Evolutionary conservation across 2,888 invertebrate genomes (phyloP), one percentile per base, ranked within the genome.

Genomic region (Tipula confusa): DNA sequence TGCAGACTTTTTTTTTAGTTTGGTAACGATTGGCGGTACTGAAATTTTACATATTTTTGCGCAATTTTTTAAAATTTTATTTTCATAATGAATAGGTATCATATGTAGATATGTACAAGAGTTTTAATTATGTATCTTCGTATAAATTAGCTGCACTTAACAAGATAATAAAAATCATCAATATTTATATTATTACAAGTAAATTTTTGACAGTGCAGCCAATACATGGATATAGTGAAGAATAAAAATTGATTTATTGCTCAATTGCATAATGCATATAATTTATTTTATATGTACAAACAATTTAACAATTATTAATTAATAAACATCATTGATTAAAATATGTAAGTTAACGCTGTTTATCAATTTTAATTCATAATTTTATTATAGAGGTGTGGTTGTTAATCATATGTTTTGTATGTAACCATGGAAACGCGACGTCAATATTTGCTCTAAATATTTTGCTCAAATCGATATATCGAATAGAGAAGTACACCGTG

Each of bases 391-490:
- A 82, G 82, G 82, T 36, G 82, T 82, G 82, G 82, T 36, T 82
- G 28, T 29, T 29, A 18, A 38, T 13, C 82, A 82, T 82, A 82
- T 82, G 82, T 82, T 38, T 33, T n/a, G 24, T n/a, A 4, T 33
- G 82, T 82, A 38, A 36, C 36, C 82, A 82, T 82, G 38, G 82
- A 36, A 82, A 82, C 82, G 24, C 24, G 7, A 64, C 11, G 43
- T 64, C 64, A 64, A 15, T 43, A 4, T 43, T 43, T 43, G 36
- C 11, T 36, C 2, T 43, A 43, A 43, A 4, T 2, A 43, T n/a
- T 43, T 43, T 43, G n/a, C n/a, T 15, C 43, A 43, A n/a, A n/a
- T n/a, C n/a, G n/a, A n/a, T n/a, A n/a, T n/a, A n/a, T 43, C n/a
- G n/a, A 43, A n/a, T 15, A n/a, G n/a, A n/a, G n/a, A n/a, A n/a